Conservation (phyloP, 92 coral and sea anemone species). For the Plumapathes pennacea region DNA sequence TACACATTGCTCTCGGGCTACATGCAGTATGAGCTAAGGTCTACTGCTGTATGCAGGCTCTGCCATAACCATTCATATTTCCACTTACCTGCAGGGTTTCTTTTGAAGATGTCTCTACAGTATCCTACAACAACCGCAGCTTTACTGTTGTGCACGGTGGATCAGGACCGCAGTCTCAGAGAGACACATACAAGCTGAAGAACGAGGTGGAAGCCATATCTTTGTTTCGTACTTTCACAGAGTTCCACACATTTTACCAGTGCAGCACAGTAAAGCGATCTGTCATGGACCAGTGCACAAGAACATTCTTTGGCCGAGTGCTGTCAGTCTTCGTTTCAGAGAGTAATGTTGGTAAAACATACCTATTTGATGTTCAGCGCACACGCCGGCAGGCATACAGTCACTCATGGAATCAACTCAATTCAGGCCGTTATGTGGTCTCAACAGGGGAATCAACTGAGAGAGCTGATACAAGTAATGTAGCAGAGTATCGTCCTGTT, state of each 20-base stretch:
- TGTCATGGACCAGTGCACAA: slow-evolving; percentile 93
- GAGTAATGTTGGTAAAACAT: slow-evolving; percentile 78
- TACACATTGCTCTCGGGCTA: too few species aligned
- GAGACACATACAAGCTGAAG: slow-evolving; percentile 94
- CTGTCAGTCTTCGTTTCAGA: slow-evolving; percentile 75
- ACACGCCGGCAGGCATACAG: slow-evolving; percentile 98
- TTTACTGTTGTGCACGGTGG: slow-evolving; percentile 95
- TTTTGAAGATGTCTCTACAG: slow-evolving; percentile 97
- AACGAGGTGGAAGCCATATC: slow-evolving; percentile 85
- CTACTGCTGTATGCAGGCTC: too few species aligned
- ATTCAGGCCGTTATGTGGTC: slow-evolving; percentile 67
- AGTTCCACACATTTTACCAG: slow-evolving; percentile 97
- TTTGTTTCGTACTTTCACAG: slow-evolving; percentile 94
- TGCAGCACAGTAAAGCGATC: slow-evolving; percentile 95
- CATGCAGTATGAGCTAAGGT: too few species aligned
- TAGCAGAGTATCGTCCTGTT: slow-evolving; percentile 93
- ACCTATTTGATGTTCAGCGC: slow-evolving; percentile 91
- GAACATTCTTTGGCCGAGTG: slow-evolving; percentile 83
- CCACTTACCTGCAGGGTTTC: slow-evolving; percentile 57
- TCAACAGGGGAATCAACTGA: slow-evolving; percentile 37
- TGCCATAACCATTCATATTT: too few species aligned
- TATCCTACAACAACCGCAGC: slow-evolving; percentile 89
- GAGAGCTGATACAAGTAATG: too few species aligned
- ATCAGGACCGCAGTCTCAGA: slow-evolving; percentile 71
- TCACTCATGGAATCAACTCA: slow-evolving; percentile 89